These are phyloP conservation scores for Sciaenops ocellatus DNA, from an alignment of 2,797 vertebrate species.

Conservation along the genomic window DNA sequence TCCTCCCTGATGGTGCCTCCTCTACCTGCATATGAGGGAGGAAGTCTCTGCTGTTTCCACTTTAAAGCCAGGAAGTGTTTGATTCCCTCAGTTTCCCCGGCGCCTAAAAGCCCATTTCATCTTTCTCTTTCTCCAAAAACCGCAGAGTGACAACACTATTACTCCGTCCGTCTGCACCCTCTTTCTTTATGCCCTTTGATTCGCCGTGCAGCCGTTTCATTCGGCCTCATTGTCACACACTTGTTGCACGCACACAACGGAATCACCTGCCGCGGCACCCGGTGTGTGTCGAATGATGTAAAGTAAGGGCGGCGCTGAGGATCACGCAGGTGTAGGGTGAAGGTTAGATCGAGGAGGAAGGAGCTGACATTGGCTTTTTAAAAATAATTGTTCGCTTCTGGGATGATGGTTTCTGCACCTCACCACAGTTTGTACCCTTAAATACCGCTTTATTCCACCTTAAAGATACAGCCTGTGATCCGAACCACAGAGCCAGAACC, in stretches of 20 bases:
- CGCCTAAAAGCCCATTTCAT: conserved; percentile 75
- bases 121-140: conserved; percentile 62
- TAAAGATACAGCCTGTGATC: not conserved
- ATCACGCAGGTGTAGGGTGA: conserved; percentile 23
- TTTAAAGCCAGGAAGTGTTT: conserved; percentile 84
- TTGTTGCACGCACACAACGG: conserved; percentile 68
- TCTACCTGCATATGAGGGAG: conserved; percentile 90
- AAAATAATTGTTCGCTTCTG: not conserved
- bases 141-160: conserved; percentile 63
- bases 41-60: conserved; percentile 84
- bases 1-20: conserved; percentile 83
- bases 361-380: not conserved
- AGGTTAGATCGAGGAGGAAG: not conserved
- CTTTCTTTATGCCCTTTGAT: conserved; percentile 50
- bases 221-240: conserved; percentile 62
- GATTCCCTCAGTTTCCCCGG: conserved; percentile 73
- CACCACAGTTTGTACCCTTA: not conserved
- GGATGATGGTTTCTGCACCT: not conserved
- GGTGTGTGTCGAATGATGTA: conserved; percentile 35
- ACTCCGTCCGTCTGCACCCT: conserved; percentile 28
- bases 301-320: not conserved
- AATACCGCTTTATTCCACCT: not conserved
- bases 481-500: too few relatives aligned
- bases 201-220: conserved; percentile 34
- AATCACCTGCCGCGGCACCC: conserved; percentile 68